Evolutionary conservation across 2,113 vertebrate species (phyloP).

Genomic region (Tympanuchus pallidicinctus): DNA sequence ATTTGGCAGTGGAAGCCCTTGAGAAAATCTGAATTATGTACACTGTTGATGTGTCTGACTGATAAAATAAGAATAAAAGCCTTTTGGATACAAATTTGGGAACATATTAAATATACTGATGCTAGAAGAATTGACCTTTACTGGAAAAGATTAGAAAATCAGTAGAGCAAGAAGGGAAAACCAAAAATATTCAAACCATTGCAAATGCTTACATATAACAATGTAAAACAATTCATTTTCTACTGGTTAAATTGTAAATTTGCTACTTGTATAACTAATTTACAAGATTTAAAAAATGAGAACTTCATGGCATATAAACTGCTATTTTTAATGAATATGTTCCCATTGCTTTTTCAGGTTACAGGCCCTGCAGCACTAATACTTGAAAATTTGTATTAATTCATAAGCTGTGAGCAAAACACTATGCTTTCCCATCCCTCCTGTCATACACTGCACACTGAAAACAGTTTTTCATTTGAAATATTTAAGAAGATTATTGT

Average conservation of each 20-base stretch:
- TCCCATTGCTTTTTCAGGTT: background rate
- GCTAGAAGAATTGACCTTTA: conserved; percentile 58
- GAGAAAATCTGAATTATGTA: conserved; percentile 25
- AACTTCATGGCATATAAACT: background rate
- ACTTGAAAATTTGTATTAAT: conserved; percentile 44
- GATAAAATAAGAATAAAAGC: conserved; percentile 41
- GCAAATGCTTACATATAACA: background rate
- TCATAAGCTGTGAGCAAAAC: background rate
- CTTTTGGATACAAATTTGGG: conserved; percentile 34
- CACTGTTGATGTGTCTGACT: background rate
- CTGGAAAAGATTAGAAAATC: conserved; percentile 52
- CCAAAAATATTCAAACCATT: background rate
- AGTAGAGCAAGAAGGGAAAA: conserved; percentile 23
- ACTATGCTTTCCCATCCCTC: background rate
- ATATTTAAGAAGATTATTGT: background rate
- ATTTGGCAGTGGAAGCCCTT: conserved; percentile 12
- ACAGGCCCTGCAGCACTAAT: conserved; percentile 26
- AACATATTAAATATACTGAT: conserved; percentile 45
- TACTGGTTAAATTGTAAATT: conserved; percentile 46
- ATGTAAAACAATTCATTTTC: conserved; percentile 23
- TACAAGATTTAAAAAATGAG: conserved; percentile 3
- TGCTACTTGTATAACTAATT: conserved; percentile 2
- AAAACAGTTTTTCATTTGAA: background rate
- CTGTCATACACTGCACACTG: background rate
- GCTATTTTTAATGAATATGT: conserved; percentile 27